These are phyloP conservation scores for Drosophila lutescens DNA, from an alignment of 2,888 invertebrate genomes.

Conservation along the genomic window DNA sequence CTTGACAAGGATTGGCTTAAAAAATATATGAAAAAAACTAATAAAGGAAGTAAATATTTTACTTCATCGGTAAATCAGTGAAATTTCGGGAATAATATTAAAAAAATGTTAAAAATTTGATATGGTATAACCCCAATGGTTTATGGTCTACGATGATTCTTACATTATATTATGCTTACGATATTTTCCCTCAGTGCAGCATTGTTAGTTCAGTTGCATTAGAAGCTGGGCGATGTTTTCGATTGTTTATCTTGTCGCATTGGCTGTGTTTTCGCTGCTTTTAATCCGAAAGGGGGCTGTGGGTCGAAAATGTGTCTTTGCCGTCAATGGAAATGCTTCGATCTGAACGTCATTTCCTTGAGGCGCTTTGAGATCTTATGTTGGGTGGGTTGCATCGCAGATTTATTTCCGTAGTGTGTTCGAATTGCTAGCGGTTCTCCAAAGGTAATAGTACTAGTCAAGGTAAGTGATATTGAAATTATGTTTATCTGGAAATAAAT, in stretches of 20 bases:
- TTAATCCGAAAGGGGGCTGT: conserved; percentile 37
- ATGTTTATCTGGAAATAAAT: no score
- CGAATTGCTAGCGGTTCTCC: not conserved
- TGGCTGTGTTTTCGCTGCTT: conserved; percentile 27
- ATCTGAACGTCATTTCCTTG: conserved; percentile 51
- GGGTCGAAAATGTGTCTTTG: conserved; percentile 38
- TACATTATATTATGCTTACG: no score
- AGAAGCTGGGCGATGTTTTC: conserved; percentile 37
- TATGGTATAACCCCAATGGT: not conserved
- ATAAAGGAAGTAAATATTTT: no score
- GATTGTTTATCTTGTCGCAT: conserved; percentile 46
- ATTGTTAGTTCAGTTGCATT: conserved; percentile 1
- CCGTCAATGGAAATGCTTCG: conserved; percentile 30
- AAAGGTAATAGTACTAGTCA: not conserved
- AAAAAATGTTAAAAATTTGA: no score
- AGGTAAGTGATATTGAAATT: not conserved
- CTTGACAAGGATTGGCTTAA: no score
- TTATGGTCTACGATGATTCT: not conserved
- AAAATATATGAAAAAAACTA: no score
- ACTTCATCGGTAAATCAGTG: no score
- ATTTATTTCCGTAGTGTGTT: conserved; percentile 16
- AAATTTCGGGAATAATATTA: no score
- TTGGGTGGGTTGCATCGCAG: conserved; percentile 20
- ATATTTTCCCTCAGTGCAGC: conserved; percentile 6
- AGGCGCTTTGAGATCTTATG: conserved; percentile 8